Percentiles rank a stretch among this genome's conserved stretches.
phyloP scores from a whole-genome alignment of 2,113 vertebrate genomes.

The Butastur rufipennis region DNA sequence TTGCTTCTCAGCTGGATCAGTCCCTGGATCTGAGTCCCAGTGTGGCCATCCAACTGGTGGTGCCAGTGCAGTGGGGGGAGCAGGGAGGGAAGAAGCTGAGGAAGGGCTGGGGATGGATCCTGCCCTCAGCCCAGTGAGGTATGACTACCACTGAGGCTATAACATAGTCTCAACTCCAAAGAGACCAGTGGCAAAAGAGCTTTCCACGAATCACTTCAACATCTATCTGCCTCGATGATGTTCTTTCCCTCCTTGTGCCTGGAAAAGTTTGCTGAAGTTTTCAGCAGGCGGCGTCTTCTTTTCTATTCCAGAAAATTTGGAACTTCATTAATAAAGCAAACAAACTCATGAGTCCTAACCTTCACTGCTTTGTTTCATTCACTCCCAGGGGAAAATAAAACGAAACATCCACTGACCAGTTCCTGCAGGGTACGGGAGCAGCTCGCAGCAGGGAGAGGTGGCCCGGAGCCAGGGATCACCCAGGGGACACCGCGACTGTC shows the following conservation, averaged over 20 bases:
- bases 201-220: neutral
- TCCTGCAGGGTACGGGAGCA: neutral
- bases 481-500: neutral
- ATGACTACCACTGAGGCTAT: neutral
- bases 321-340: neutral
- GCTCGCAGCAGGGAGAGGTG: neutral
- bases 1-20: neutral
- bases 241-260: neutral
- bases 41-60: accelerated
- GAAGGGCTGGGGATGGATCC: neutral
- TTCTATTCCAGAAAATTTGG: neutral
- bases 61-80: neutral
- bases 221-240: neutral
- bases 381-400: neutral
- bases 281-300: neutral
- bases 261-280: neutral
- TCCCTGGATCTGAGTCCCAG: neutral
- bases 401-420: neutral
- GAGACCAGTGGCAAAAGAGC: neutral
- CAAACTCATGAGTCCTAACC: neutral
- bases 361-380: neutral
- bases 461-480: neutral
- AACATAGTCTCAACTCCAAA: neutral
- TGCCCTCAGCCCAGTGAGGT: neutral
- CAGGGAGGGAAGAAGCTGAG: neutral